Evolutionary conservation across 2,888 invertebrate species (phyloP), one percentile per base, ranked within the genome.

Genomic region (Ypsolopha scabrella): DNA sequence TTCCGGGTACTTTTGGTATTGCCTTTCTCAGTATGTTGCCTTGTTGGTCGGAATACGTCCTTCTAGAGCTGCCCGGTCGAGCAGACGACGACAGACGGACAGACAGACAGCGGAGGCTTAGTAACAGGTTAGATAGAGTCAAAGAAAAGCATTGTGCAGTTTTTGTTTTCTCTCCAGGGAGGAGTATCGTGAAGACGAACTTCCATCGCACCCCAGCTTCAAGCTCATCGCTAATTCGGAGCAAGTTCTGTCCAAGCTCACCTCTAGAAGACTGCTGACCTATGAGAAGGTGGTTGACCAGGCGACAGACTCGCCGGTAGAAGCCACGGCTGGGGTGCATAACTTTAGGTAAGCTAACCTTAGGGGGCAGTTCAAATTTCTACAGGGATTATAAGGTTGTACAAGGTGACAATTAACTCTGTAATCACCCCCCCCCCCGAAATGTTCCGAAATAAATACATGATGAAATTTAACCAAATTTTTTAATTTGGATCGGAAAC

Each of bases 191-290:
- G 90, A 91, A 49, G 80, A 90, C 0, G 90, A 92, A 53, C 75
- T 99, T 13, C 98, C 99, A 0, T 75, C 79, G 6, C 96, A 99
- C 80, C 90, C 92, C 2, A 92, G 94, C 64, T 83, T 99, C 54
- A 67, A 80, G 53, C 75, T 99, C 50, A 79, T 94, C 38, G 90
- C 91, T 24, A 98, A 96, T 82, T 94, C 95, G 7, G 98, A 99
- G 76, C 99, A 99, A 78, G 82, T 91, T 13, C 80, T 99, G 48
- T 95, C 93, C 10, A 91, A 90, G 60, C 89, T 92, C 60, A 93
- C 96, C 0, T 91, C 95, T 9, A 87, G 98, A 33, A 80, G 97
- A 47, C 87, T 98, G 43, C 89, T 98, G 34, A 96, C 97, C 0
- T 96, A 94, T 77, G 91, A 93, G 74, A 98, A 97, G 83, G 70